phyloP scores from a whole-genome alignment of 2,797 vertebrate species.

The Fistularia commersonii region DNA sequence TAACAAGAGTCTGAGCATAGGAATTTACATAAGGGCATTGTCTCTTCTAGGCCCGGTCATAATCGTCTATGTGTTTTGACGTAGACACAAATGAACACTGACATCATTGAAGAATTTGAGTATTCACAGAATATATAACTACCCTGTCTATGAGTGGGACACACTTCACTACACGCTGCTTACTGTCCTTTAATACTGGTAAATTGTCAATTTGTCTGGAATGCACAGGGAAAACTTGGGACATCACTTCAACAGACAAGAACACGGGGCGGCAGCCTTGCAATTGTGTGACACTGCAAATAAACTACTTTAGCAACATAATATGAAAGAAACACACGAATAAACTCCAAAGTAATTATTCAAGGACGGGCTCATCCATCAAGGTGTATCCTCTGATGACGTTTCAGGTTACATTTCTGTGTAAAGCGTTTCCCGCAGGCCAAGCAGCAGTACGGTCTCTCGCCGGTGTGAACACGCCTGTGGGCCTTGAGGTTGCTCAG shows the following conservation, averaged over 20 bases:
- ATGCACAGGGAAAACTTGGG: constrained; percentile 15
- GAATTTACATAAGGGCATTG: too few relatives aligned
- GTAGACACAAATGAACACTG: not conserved
- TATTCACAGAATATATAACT: constrained; percentile 35
- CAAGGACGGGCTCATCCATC: constrained; percentile 1
- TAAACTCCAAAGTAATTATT: constrained; percentile 8
- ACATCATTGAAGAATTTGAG: constrained; percentile 3
- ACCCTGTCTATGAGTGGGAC: constrained; percentile 5
- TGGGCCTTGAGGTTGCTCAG: constrained; percentile 82
- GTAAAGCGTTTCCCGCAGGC: constrained; percentile 80
- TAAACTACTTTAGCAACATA: too few relatives aligned
- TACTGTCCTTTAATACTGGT: constrained; percentile 6
- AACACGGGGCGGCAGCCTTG: too few relatives aligned
- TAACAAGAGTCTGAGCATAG: too few relatives aligned
- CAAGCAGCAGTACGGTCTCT: constrained; percentile 76
- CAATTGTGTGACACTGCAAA: too few relatives aligned
- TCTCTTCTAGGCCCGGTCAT: not conserved
- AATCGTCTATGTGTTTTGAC: not conserved
- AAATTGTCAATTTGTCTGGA: constrained; percentile 11
- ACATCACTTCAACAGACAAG: not conserved
- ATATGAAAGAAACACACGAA: not conserved
- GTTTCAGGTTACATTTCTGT: constrained; percentile 80
- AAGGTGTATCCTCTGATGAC: constrained; percentile 68
- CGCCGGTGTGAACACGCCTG: constrained; percentile 76
- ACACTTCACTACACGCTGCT: constrained; percentile 11